These are phyloP conservation scores for Seladonia tumulorum DNA, from an alignment of 2,888 invertebrate genomes.

Conservation along the genomic window DNA sequence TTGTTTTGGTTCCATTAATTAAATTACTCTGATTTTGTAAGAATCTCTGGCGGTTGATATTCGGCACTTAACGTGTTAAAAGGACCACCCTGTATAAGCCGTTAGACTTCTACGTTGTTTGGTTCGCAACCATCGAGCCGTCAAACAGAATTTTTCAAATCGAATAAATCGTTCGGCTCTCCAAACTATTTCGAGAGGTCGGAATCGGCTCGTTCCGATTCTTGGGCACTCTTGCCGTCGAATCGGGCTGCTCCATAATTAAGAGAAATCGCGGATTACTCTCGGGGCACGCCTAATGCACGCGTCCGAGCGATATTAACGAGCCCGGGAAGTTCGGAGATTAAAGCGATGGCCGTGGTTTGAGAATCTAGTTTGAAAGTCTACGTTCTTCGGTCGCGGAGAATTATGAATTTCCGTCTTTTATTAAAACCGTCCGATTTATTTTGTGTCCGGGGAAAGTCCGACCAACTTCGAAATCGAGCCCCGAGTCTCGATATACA, in stretches of 20 bases:
- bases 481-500: not conserved
- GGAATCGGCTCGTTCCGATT: not conserved
- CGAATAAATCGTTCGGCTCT: not conserved
- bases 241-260: not conserved
- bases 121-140: no score
- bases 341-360: not conserved
- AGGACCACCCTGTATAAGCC: no score
- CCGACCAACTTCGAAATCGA: slow-evolving; percentile 1
- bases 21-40: no score
- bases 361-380: slow-evolving; percentile 24
- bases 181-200: not conserved
- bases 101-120: no score
- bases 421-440: slow-evolving; percentile 37
- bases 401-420: slow-evolving; percentile 40
- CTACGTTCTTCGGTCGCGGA: slow-evolving; percentile 17
- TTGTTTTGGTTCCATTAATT: no score
- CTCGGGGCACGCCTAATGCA: not conserved
- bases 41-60: no score
- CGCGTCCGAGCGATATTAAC: slow-evolving; percentile 11
- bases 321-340: not conserved
- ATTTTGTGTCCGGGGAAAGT: slow-evolving; percentile 16
- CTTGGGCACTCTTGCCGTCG: not conserved
- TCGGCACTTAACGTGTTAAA: no score
- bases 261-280: not conserved
- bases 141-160: not conserved